A percentile compares a stretch with the other conserved stretches of the same genome.
These are phyloP conservation scores for Darevskia mixta DNA, from an alignment of 2,797 vertebrate genomes.

Conservation along the genomic window DNA sequence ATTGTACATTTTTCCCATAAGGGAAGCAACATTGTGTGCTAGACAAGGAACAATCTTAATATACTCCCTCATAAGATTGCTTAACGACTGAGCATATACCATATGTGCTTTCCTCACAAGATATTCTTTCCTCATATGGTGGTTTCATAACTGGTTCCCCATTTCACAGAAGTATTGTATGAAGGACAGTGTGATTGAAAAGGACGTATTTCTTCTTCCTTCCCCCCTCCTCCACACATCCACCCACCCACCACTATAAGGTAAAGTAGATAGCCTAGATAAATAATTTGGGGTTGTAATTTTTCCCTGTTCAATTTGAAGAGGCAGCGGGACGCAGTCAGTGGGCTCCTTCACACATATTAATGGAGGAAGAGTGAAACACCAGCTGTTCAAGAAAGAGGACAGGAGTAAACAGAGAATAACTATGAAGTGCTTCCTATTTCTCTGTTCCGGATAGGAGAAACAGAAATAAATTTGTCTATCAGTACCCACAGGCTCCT, in stretches of 20 bases:
- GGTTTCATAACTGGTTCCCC: conserved; percentile 3
- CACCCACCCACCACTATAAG: neutral
- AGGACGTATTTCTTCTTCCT: neutral
- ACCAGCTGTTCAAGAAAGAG: neutral
- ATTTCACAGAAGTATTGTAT: neutral
- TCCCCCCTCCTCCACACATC: neutral
- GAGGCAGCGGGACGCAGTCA: neutral
- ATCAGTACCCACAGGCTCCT: neutral
- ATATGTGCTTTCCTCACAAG: neutral
- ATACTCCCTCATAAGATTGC: neutral
- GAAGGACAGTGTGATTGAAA: neutral
- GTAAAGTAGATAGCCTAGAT: neutral
- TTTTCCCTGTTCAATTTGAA: neutral
- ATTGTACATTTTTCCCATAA: neutral
- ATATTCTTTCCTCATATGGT: neutral
- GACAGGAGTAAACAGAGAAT: neutral
- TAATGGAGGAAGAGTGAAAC: neutral
- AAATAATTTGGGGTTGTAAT: neutral
- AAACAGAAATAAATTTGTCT: neutral
- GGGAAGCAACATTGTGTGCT: neutral
- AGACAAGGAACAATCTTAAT: neutral
- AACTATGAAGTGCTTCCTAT: neutral
- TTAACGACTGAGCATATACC: neutral
- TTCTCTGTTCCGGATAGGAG: no score
- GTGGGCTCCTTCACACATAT: neutral